Base-by-base conservation (phyloP, 2,797 vertebrate species). In the Mus caroli region DNA sequence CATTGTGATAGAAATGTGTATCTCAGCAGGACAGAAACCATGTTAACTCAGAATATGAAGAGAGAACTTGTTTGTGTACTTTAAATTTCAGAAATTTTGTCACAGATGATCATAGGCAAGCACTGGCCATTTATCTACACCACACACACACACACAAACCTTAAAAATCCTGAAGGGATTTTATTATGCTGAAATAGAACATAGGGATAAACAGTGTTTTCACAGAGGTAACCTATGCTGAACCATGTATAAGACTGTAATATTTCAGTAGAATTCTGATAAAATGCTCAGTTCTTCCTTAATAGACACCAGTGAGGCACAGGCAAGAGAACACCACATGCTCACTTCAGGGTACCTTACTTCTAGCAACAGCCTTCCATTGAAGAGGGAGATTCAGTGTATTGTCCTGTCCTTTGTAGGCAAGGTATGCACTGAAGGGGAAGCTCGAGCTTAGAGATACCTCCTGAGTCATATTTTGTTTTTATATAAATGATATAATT, bases 261-360 rank as follows among this genome's bases (percentile, higher is more conserved):
- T 82, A 86, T 91, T 95, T 93, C 34, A 69, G 5, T 84, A 56
- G 37, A 87, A 90, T 92, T 95, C 64, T 73, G 46, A 58, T 71
- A 87, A 40, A 60, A n/a, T 69, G 37, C 80, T 84, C 34, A 71
- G 15, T 90, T 96, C 1, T 5, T 78, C 5, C 15, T 90, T 90
- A 56, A 28, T 56, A 26, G 46, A 79, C 24, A 71, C 1, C 26
- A 12, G 1, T 67, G 12, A 87, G 93, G 94, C 40, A 54, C 6
- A 83, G 7, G 20, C 3, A 77, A 37, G 28, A 76, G 88, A 78
- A 56, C 6, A 15, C 69, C 71, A 20, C 0, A 4, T 84, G 58
- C 37, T 78, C 79, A 37, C 17, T 1, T 95, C 83, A 60, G 7
- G n/a, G 4, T 54, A 4, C 1, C 71, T 89, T 95, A 43, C 10